phyloP scores from a whole-genome alignment of 2,888 invertebrate species.

The Gymnosoma rotundatum region DNA sequence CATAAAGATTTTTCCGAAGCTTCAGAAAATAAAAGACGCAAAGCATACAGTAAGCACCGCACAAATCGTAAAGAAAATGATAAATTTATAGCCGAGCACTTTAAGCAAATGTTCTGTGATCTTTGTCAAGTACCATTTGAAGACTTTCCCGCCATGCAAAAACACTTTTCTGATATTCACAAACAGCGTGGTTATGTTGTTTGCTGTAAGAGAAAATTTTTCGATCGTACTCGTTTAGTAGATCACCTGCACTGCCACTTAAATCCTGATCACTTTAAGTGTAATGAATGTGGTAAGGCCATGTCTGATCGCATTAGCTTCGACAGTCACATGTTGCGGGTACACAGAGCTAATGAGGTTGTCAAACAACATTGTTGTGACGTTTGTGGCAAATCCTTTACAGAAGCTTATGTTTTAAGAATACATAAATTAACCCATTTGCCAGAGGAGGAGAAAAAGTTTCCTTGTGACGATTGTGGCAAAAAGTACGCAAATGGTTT shows the following conservation, averaged over 20 bases:
- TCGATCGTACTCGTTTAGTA: constrained; percentile 78
- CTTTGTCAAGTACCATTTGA: constrained; percentile 40
- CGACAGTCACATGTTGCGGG: constrained; percentile 74
- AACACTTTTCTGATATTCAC: constrained; percentile 61
- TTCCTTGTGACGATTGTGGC: constrained; percentile 79
- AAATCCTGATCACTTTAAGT: constrained; percentile 81
- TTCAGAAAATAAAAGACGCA: background rate
- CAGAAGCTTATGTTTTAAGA: constrained; percentile 77
- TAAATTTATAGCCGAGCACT: constrained; percentile 49
- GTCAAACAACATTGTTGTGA: constrained; percentile 75
- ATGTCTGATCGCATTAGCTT: constrained; percentile 77
- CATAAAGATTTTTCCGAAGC: background rate
- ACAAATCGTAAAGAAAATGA: constrained; percentile 33
- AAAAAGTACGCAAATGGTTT: constrained; percentile 75
- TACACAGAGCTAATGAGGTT: constrained; percentile 74
- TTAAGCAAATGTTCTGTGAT: constrained; percentile 46
- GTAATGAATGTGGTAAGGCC: constrained; percentile 76
- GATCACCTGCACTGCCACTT: constrained; percentile 80
- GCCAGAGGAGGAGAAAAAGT: constrained; percentile 78
- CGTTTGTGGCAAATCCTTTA: constrained; percentile 74
- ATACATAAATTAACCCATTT: constrained; percentile 80
- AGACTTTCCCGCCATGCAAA: constrained; percentile 49
- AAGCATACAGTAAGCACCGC: background rate
- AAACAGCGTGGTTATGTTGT: constrained; percentile 77
- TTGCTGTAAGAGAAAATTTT: constrained; percentile 81